Percentiles rank a stretch among this genome's conserved stretches.
phyloP scores from a whole-genome alignment of 2,888 invertebrate species.

The Tachystola acroxantha region DNA sequence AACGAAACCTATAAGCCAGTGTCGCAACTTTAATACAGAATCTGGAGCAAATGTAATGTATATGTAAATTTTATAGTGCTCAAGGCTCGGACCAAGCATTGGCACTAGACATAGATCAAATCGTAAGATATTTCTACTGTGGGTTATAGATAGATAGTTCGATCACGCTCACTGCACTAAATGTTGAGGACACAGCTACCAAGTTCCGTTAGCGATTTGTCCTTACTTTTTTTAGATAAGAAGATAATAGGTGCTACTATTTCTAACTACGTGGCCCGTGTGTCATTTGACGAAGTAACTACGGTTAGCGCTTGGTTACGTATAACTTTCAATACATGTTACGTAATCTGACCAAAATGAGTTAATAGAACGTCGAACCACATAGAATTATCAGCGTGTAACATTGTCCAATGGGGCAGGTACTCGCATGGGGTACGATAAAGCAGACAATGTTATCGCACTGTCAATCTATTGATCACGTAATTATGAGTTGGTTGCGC shows the following conservation, averaged over 20 bases:
- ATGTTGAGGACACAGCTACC: constrained; percentile 16
- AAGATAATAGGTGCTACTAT: too few relatives aligned
- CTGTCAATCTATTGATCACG: constrained; percentile 54
- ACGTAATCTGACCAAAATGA: constrained; percentile 4
- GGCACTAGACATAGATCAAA: constrained; percentile 40
- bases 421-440: constrained; percentile 25
- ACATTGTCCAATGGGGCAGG: constrained; percentile 21
- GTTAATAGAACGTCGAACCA: constrained; percentile 9
- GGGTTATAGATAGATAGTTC: constrained; percentile 14
- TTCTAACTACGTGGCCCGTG: background rate
- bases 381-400: constrained; percentile 1
- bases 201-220: constrained; percentile 5
- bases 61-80: constrained; percentile 53
- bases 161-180: constrained; percentile 20
- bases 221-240: background rate
- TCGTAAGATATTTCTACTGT: constrained; percentile 25
- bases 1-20: constrained; percentile 42
- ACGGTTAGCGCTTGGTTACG: background rate
- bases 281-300: background rate
- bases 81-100: constrained; percentile 39
- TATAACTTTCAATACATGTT: constrained; percentile 5
- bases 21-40: constrained; percentile 47
- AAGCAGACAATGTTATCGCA: constrained; percentile 50
- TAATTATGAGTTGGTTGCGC: constrained; percentile 47
- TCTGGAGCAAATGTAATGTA: constrained; percentile 57